Percentiles rank a stretch among this genome's conserved stretches.
These are phyloP conservation scores for Petrolisthes manimaculis DNA, from an alignment of 2,888 invertebrate species.

Conservation along the genomic window DNA sequence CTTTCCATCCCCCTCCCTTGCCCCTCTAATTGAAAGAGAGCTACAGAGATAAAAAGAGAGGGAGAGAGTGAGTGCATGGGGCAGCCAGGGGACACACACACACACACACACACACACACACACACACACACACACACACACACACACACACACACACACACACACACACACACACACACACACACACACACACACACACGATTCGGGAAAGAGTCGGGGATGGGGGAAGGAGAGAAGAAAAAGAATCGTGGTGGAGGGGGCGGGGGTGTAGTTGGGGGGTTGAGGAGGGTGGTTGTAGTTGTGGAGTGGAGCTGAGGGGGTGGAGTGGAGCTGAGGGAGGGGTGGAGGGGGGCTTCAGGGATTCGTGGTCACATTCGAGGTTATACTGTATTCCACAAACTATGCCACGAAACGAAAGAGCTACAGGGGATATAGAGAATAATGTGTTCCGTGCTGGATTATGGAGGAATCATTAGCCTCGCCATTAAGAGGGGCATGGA, in stretches of 20 bases:
- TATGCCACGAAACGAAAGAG: too few relatives aligned
- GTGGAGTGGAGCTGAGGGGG: not conserved
- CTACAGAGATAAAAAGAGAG: too few relatives aligned
- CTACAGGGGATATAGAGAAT: too few relatives aligned
- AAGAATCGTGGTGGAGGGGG: not conserved
- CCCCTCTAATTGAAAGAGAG: too few relatives aligned
- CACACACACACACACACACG: not conserved
- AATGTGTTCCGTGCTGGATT: too few relatives aligned
- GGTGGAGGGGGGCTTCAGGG: not conserved
- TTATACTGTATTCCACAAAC: too few relatives aligned
- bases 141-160: not conserved
- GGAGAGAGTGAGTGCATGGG: too few relatives aligned
- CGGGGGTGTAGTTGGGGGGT: not conserved
- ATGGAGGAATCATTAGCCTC: too few relatives aligned
- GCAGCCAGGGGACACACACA: too few relatives aligned
- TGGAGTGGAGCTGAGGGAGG: not conserved
- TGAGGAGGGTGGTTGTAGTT: not conserved
- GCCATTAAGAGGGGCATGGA: not conserved
- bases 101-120: not conserved
- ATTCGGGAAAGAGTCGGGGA: not conserved
- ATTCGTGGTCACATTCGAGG: not conserved
- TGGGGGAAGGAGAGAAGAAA: not conserved
- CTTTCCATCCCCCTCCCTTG: too few relatives aligned
- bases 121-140: not conserved
- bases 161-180: not conserved